Conservation (phyloP, 2,888 invertebrate species). For the Acleris literana region DNA sequence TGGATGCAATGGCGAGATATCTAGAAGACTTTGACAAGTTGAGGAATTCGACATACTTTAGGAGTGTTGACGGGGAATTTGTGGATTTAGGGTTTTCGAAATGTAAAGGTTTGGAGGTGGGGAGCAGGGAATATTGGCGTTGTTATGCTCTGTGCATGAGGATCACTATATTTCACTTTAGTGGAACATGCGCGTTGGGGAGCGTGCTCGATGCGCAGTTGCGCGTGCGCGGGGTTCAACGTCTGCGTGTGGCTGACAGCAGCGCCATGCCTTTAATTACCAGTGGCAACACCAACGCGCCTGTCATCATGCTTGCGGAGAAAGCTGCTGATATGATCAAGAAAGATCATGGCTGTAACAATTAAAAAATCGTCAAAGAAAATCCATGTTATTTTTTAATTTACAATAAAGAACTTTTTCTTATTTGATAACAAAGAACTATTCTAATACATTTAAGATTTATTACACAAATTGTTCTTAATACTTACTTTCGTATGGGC, state of each 20-base stretch:
- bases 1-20: constrained; percentile 63
- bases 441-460: too few species aligned
- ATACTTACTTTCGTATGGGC: too few species aligned
- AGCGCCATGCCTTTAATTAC: constrained; percentile 77
- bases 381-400: not conserved
- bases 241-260: constrained; percentile 50
- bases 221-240: constrained; percentile 43
- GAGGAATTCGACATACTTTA: constrained; percentile 59
- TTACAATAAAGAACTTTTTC: too few species aligned
- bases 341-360: not conserved
- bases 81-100: constrained; percentile 46
- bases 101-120: constrained; percentile 44
- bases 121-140: constrained; percentile 85
- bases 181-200: constrained; percentile 89
- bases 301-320: constrained; percentile 53
- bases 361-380: not conserved
- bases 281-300: constrained; percentile 82
- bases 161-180: constrained; percentile 87
- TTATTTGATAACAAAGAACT: too few species aligned
- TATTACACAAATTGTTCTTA: too few species aligned
- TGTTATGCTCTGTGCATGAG: constrained; percentile 85
- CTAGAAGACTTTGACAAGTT: constrained; percentile 59
- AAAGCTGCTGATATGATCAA: constrained; percentile 42
- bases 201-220: constrained; percentile 87
- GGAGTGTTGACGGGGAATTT: constrained; percentile 51